phyloP scores from a whole-genome alignment of 2,888 invertebrate species.

The Troides aeacus region DNA sequence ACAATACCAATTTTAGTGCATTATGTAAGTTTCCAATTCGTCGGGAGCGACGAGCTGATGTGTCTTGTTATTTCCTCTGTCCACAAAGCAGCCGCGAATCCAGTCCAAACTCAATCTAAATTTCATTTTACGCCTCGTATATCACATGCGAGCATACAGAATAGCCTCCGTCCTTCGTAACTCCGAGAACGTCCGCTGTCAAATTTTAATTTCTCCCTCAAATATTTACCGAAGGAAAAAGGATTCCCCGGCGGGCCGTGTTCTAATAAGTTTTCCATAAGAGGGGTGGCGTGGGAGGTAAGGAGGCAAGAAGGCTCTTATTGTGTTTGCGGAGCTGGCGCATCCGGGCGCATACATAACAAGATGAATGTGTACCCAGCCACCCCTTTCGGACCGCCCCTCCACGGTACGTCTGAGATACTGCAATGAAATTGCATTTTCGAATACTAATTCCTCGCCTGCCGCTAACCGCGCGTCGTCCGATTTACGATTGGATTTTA shows the following conservation, averaged over 20 bases:
- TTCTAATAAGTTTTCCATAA: conserved; percentile 81
- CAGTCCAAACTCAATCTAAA: conserved; percentile 77
- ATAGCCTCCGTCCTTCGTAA: conserved; percentile 65
- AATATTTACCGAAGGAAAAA: conserved; percentile 80
- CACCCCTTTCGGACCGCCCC: conserved; percentile 67
- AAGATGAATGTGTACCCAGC: conserved; percentile 77
- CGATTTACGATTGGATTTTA: conserved; percentile 36
- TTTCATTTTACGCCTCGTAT: conserved; percentile 78
- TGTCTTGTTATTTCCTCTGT: conserved; percentile 30
- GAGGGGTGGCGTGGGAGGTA: conserved; percentile 48
- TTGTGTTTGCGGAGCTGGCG: conserved; percentile 79
- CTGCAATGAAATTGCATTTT: conserved; percentile 78
- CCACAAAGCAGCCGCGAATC: conserved; percentile 50
- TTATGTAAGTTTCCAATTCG: conserved; percentile 20
- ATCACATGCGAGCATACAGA: conserved; percentile 75
- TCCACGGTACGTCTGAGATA: conserved; percentile 55
- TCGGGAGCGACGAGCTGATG: conserved; percentile 30
- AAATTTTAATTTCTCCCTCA: conserved; percentile 81
- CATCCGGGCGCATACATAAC: conserved; percentile 80
- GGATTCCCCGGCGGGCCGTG: conserved; percentile 78
- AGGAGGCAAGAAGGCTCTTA: conserved; percentile 69
- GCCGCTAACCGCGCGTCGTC: conserved; percentile 43
- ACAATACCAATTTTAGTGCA: neutral
- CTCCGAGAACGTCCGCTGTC: conserved; percentile 71
- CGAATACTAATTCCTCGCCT: conserved; percentile 72